phyloP scores from a whole-genome alignment of 2,113 vertebrate species.

The Xenopus borealis region DNA sequence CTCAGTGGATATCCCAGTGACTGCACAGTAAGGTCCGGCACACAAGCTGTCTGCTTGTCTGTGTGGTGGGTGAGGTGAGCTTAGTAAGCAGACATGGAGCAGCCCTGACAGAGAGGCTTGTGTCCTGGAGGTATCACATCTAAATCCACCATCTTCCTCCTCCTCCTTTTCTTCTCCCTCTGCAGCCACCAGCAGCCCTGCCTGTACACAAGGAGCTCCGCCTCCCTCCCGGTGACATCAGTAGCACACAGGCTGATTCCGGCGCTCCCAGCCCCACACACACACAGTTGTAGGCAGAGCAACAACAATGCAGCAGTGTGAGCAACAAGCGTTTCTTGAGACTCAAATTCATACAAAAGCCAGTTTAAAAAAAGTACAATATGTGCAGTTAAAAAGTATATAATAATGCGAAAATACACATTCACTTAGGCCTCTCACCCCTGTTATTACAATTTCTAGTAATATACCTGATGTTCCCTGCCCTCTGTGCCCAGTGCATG shows the following conservation, averaged over 20 bases:
- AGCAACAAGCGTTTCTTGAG: too few relatives aligned
- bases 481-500: too few relatives aligned
- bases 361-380: too few relatives aligned
- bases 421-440: too few relatives aligned
- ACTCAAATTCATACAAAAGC: too few relatives aligned
- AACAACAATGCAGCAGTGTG: not conserved
- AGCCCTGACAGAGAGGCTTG: slow-evolving; percentile 44
- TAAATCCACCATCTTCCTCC: slow-evolving; percentile 57
- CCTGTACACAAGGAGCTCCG: slow-evolving; percentile 7
- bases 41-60: not conserved
- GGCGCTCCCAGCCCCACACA: slow-evolving; percentile 44
- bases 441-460: too few relatives aligned
- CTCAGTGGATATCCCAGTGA: not conserved
- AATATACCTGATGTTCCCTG: too few relatives aligned
- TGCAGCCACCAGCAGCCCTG: slow-evolving; percentile 45
- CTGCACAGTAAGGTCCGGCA: not conserved
- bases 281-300: not conserved
- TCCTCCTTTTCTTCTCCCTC: slow-evolving; percentile 48
- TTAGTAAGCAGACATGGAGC: slow-evolving; percentile 20
- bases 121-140: slow-evolving; percentile 48
- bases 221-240: slow-evolving; percentile 35
- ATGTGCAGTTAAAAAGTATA: too few relatives aligned
- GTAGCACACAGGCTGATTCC: slow-evolving; percentile 47
- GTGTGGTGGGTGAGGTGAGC: not conserved
- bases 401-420: too few relatives aligned